phyloP scores from a whole-genome alignment of 2,888 invertebrate species.

The Atherix ibis region DNA sequence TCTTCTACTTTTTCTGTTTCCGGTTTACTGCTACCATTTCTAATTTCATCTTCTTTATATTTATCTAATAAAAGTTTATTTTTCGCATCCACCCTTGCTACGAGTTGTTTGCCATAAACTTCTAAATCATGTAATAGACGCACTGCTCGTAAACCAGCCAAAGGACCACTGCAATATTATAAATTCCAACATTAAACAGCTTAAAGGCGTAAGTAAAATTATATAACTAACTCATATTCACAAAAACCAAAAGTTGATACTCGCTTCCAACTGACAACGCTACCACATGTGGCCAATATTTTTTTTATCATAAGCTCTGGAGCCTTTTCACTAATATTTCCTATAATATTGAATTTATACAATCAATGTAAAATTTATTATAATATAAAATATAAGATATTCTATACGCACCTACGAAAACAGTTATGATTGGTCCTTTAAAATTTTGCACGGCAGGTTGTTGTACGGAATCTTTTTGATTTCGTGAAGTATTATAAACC shows the following conservation, averaged over 20 bases:
- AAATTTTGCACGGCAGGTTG: slow-evolving; percentile 19
- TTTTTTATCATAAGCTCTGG: slow-evolving; percentile 91
- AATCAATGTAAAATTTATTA: neutral
- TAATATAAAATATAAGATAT: neutral
- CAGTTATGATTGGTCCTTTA: slow-evolving; percentile 84
- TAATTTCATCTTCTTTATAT: slow-evolving; percentile 63
- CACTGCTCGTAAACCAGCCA: slow-evolving; percentile 88
- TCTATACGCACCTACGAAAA: slow-evolving; percentile 69
- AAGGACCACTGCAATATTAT: slow-evolving; percentile 46
- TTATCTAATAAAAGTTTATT: slow-evolving; percentile 87
- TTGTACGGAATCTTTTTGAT: slow-evolving; percentile 21
- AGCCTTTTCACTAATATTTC: slow-evolving; percentile 85
- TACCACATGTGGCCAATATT: slow-evolving; percentile 83
- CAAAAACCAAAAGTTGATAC: slow-evolving; percentile 97
- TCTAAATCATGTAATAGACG: slow-evolving; percentile 80
- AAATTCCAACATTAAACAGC: neutral
- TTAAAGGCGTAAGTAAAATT: neutral
- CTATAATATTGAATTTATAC: too few species aligned
- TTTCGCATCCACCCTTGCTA: slow-evolving; percentile 95
- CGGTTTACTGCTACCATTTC: slow-evolving; percentile 37
- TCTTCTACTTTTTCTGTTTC: slow-evolving; percentile 45
- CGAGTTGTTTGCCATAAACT: slow-evolving; percentile 83
- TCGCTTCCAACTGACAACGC: slow-evolving; percentile 91
- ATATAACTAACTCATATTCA: slow-evolving; percentile 56
- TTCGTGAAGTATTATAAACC: slow-evolving; percentile 19